phyloP scores from a whole-genome alignment of 2,888 invertebrate species.

The Cacoxenus indagator region DNA sequence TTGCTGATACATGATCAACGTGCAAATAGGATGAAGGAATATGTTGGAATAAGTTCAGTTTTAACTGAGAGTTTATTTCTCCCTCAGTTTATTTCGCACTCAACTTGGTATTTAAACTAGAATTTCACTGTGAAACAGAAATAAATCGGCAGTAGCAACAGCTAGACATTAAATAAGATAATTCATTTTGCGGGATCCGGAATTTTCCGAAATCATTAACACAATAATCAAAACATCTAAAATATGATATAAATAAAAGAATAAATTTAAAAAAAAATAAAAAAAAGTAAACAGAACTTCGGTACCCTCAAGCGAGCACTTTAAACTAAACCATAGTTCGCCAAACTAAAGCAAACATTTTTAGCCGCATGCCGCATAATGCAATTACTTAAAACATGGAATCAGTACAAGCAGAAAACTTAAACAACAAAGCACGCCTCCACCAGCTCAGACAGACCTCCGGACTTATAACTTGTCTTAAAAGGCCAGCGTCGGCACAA shows the following conservation, averaged over 20 bases:
- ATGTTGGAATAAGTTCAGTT: neutral
- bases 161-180: too few species aligned
- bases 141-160: too few species aligned
- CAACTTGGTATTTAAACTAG: neutral
- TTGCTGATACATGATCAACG: too few species aligned
- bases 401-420: slow-evolving; percentile 40
- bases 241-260: too few species aligned
- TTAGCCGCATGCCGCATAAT: slow-evolving; percentile 46
- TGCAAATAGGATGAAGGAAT: neutral
- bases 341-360: neutral
- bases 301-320: neutral
- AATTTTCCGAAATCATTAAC: too few species aligned
- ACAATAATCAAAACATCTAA: too few species aligned
- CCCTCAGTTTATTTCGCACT: neutral
- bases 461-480: slow-evolving; percentile 29
- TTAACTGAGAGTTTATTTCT: neutral
- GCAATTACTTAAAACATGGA: slow-evolving; percentile 63
- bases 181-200: too few species aligned
- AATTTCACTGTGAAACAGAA: neutral
- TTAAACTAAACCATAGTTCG: slow-evolving; percentile 12
- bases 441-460: slow-evolving; percentile 47
- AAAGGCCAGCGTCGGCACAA: slow-evolving; percentile 35
- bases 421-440: slow-evolving; percentile 55
- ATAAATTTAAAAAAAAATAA: too few species aligned
- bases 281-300: too few species aligned